phyloP scores from a whole-genome alignment of 2,797 vertebrate genomes.

The Nyctibius grandis region DNA sequence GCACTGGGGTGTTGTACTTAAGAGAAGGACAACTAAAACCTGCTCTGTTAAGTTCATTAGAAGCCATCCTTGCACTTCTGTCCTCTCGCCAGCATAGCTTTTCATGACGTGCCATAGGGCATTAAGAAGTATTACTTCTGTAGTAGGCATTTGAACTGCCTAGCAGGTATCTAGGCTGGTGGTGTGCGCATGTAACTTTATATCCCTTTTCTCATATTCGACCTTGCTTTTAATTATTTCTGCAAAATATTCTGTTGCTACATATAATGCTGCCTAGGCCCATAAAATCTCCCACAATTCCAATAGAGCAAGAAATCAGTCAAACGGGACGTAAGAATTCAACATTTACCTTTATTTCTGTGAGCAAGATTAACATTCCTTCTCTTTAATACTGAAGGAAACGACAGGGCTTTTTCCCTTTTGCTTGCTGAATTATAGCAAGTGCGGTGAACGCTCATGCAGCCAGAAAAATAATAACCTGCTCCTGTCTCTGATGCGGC shows the following conservation, averaged over 20 bases:
- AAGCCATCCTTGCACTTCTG: neutral
- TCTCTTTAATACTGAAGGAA: conserved; percentile 3
- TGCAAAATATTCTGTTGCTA: neutral
- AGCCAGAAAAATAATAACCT: neutral
- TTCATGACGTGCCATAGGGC: rapidly evolving
- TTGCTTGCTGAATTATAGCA: neutral
- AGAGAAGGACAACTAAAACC: neutral
- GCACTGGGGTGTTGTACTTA: neutral
- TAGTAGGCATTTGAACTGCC: neutral
- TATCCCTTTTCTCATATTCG: neutral
- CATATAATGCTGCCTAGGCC: neutral
- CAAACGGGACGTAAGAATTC: neutral
- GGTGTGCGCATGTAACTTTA: neutral
- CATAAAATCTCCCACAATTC: neutral
- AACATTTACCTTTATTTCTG: neutral
- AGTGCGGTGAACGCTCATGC: neutral
- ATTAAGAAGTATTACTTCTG: neutral
- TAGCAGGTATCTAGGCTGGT: neutral
- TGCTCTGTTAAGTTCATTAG: neutral
- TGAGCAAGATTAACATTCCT: neutral
- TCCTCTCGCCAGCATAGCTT: neutral
- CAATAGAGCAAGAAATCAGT: neutral
- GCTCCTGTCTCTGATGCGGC: neutral
- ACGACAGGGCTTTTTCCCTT: neutral
- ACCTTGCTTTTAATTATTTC: neutral